Conservation (phyloP, 2,797 vertebrate genomes). For the Fistularia commersonii region DNA sequence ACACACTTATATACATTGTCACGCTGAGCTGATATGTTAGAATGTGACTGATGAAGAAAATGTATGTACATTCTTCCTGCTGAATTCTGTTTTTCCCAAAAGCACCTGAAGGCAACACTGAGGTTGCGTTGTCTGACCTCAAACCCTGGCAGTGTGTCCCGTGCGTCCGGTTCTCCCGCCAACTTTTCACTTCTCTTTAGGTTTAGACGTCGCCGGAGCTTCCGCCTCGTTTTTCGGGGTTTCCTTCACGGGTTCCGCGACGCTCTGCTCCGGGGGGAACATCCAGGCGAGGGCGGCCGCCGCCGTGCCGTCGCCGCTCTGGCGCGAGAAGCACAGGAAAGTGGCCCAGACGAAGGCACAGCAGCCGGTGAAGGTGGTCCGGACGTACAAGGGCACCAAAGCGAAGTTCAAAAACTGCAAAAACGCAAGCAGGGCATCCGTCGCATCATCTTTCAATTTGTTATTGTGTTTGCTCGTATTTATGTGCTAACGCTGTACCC, state of each 20-base stretch:
- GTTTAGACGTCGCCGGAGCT: neutral
- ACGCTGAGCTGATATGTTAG: too few relatives aligned
- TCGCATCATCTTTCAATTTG: neutral
- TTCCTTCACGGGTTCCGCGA: constrained; percentile 8
- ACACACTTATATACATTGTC: too few relatives aligned
- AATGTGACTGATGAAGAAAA: neutral
- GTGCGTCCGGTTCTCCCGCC: neutral
- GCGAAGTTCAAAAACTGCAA: constrained; percentile 86
- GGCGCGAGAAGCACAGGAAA: constrained; percentile 88
- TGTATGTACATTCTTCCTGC: constrained; percentile 16
- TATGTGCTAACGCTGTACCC: too few relatives aligned
- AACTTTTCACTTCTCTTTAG: constrained; percentile 18
- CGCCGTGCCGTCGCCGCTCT: constrained; percentile 81
- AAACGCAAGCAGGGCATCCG: constrained; percentile 29
- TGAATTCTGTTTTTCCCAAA: constrained; percentile 2
- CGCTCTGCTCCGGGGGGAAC: constrained; percentile 31
- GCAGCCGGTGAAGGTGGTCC: constrained; percentile 85
- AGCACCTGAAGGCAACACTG: constrained; percentile 14
- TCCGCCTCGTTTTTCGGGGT: constrained; percentile 14
- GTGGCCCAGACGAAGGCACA: constrained; percentile 88
- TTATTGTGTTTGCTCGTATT: too few relatives aligned
- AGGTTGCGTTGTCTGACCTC: constrained; percentile 1
- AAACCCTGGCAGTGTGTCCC: constrained; percentile 2
- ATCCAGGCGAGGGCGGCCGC: constrained; percentile 72
- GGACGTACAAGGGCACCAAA: constrained; percentile 81